Conservation (phyloP, 2,888 invertebrate species). For the Erpobdella octoculata region DNA sequence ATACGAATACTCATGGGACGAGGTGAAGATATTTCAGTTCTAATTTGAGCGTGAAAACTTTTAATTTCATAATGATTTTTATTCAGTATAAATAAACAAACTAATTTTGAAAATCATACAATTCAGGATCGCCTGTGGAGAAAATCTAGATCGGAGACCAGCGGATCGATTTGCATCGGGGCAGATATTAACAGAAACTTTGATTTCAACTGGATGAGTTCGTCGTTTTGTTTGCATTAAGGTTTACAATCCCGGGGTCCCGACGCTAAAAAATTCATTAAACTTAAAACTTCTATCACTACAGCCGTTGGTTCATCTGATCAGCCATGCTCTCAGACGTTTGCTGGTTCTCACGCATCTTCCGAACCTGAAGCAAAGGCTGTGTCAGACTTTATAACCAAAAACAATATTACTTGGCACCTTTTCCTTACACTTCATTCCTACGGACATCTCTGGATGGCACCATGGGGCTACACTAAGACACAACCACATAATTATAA, state of each 20-base stretch:
- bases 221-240: too few relatives aligned
- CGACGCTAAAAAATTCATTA: too few relatives aligned
- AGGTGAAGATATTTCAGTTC: constrained; percentile 34
- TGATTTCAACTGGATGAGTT: constrained; percentile 28
- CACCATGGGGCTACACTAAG: constrained; percentile 50
- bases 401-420: constrained; percentile 16
- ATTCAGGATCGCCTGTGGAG: constrained; percentile 33
- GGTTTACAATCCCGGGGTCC: too few relatives aligned
- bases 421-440: constrained; percentile 67
- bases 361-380: constrained; percentile 37
- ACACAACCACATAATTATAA: constrained; percentile 39
- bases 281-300: neutral
- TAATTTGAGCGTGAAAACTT: neutral
- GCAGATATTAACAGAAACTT: constrained; percentile 38
- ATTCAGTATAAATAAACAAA: neutral
- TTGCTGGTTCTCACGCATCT: constrained; percentile 34
- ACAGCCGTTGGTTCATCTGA: constrained; percentile 34
- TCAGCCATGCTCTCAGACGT: constrained; percentile 38
- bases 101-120: neutral
- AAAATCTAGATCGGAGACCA: constrained; percentile 26
- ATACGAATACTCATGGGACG: constrained; percentile 43
- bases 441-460: constrained; percentile 61
- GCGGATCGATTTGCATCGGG: constrained; percentile 31
- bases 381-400: constrained; percentile 31
- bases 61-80: neutral